Evolutionary conservation across 2,113 vertebrate species (phyloP).

Genomic region (Mesitornis unicolor): DNA sequence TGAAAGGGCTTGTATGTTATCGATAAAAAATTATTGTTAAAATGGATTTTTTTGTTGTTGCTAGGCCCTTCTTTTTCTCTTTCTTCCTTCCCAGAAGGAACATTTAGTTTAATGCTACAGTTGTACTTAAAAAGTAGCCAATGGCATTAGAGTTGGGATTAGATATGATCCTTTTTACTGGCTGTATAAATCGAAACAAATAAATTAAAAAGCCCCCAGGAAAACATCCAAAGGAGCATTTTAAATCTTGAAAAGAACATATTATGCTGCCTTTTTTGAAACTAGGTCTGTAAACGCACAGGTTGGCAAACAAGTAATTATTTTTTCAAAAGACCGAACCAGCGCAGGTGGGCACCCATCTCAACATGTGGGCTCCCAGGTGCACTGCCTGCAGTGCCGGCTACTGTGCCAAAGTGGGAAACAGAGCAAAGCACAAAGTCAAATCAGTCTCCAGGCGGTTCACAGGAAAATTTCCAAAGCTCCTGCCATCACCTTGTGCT

Average conservation of each 20-base stretch:
- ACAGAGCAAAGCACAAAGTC: neutral
- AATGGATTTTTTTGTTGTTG: neutral
- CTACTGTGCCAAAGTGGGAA: neutral
- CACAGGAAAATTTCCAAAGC: neutral
- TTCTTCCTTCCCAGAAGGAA: neutral
- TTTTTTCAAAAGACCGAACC: neutral
- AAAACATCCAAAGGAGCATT: neutral
- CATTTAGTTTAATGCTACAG: neutral
- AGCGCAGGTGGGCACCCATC: neutral
- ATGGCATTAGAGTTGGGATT: neutral
- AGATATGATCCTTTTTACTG: neutral
- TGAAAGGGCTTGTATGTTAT: neutral
- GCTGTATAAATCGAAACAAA: neutral
- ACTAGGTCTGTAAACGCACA: neutral
- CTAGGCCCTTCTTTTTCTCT: neutral
- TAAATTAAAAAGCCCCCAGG: neutral
- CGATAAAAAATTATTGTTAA: neutral
- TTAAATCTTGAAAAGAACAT: neutral
- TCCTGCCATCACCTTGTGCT: neutral
- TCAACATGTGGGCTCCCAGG: neutral
- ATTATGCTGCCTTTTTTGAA: neutral
- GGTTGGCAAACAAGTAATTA: neutral
- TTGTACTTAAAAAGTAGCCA: neutral
- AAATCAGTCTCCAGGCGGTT: fast-evolving
- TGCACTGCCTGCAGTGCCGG: neutral